Conservation (phyloP, 1,140 invertebrate genomes). For the Fopius arisanus region DNA sequence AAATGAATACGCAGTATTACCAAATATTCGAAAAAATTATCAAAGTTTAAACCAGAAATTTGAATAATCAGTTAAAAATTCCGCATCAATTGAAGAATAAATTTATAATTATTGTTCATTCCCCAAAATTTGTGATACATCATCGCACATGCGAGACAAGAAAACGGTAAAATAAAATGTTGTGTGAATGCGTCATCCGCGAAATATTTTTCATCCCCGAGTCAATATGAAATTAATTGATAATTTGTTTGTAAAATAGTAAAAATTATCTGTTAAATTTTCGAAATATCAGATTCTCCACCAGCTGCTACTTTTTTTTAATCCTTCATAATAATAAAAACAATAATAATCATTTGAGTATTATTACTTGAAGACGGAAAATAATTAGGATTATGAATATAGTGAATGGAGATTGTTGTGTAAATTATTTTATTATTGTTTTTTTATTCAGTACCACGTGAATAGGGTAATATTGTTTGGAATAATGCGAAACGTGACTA, state of each 20-base stretch:
- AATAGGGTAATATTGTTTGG: constrained; percentile 20
- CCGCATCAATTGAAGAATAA: neutral
- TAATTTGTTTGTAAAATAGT: neutral
- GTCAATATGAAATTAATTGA: neutral
- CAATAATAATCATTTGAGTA: too few relatives aligned
- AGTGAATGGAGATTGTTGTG: too few relatives aligned
- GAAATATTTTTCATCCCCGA: neutral
- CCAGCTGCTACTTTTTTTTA: too few relatives aligned
- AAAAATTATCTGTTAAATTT: constrained; percentile 7
- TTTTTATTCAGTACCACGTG: constrained; percentile 41
- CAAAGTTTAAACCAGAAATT: neutral
- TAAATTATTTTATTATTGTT: too few relatives aligned
- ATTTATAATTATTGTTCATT: neutral
- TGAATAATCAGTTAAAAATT: neutral
- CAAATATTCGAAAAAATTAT: neutral
- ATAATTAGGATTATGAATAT: too few relatives aligned
- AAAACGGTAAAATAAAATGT: neutral
- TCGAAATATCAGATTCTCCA: too few relatives aligned
- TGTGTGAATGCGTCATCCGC: neutral
- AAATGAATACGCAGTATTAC: constrained; percentile 11
- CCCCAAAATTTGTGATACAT: neutral
- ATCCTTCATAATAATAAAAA: too few relatives aligned
- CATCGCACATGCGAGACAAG: neutral
- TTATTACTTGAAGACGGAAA: too few relatives aligned
- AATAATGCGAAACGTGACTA: constrained; percentile 45